Base-by-base conservation (phyloP, 2,797 vertebrate genomes). In the Cossypha dichroa region DNA sequence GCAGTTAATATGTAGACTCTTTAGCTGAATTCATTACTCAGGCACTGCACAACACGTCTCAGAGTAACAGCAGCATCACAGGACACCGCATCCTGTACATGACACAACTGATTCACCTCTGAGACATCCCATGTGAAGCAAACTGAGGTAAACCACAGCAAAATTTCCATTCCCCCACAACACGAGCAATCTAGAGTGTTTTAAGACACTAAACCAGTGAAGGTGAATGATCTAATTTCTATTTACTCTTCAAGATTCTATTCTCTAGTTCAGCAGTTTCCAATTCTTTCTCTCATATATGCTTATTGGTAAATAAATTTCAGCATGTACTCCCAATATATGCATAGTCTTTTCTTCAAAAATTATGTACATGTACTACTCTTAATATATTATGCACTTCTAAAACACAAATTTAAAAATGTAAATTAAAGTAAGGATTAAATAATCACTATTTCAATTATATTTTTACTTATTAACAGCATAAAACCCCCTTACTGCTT, bases 401-500 rank as follows among this genome's bases (percentile, higher is more conserved):
- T 29, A 45, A 76, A 76, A 43, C 18, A 76, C 3, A 68, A 34
- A 51, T 29, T 51, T 51, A 5, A 38, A 78, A 34, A 20, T 7
- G 2, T 3, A n/a, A 60, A 60, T 28, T 40, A 48, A 49, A 56
- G 41, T 28, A 16, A 51, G 8, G 17, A 38, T 38, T 38, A 45
- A 29, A 34, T 38, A 51, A 62, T 20, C 19, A 43, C 29, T 23
- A 34, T 31, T 45, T 49, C 23, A 38, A 29, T 29, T 69, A 49
- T 13, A 6, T 49, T 18, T 62, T 48, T n/a, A 21, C 10, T 29
- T 63, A 26, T 38, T 33, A 33, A 26, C 20, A 33, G 3, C 15
- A 25, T 15, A 17, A 63, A 60, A 3, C 0, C 1, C 1, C 1
- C 5, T 4, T 45, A 34, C 33, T 49, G 5, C 23, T 69, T n/a